phyloP scores from a whole-genome alignment of 2,888 invertebrate genomes.

The Autographa gamma region DNA sequence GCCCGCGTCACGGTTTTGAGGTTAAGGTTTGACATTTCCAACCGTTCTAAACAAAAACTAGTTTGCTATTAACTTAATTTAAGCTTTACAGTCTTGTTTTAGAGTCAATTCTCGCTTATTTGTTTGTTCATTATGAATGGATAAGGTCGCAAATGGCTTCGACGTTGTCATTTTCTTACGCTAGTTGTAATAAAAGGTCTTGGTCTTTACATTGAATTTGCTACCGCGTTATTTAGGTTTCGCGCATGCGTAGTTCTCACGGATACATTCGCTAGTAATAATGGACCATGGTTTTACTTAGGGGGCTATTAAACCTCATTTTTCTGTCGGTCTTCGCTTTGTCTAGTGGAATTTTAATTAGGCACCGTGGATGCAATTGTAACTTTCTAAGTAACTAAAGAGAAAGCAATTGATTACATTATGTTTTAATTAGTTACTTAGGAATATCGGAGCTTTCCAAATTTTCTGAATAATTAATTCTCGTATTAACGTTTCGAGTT shows the following conservation, averaged over 20 bases:
- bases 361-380: constrained; percentile 27
- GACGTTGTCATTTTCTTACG: constrained; percentile 79
- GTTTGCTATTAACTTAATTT: constrained; percentile 46
- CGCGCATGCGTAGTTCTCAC: constrained; percentile 77
- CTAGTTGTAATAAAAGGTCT: constrained; percentile 77
- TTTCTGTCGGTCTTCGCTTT: constrained; percentile 59
- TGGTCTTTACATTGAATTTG: constrained; percentile 86
- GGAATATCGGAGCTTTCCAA: background rate
- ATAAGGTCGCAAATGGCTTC: constrained; percentile 71
- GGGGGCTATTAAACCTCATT: constrained; percentile 65
- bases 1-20: constrained; percentile 85
- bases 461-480: background rate
- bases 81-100: constrained; percentile 55
- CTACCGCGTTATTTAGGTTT: constrained; percentile 73
- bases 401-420: constrained; percentile 2
- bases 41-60: constrained; percentile 75
- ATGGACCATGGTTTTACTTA: constrained; percentile 63
- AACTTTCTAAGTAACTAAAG: constrained; percentile 32
- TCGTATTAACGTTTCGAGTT: background rate
- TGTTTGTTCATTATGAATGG: constrained; percentile 58
- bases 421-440: background rate
- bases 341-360: constrained; percentile 50
- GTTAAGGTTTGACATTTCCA: constrained; percentile 88
- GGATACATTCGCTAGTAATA: constrained; percentile 73
- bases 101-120: constrained; percentile 67